Evolutionary conservation across 2,888 invertebrate species (phyloP).

Genomic region (Pseudoips prasinana): DNA sequence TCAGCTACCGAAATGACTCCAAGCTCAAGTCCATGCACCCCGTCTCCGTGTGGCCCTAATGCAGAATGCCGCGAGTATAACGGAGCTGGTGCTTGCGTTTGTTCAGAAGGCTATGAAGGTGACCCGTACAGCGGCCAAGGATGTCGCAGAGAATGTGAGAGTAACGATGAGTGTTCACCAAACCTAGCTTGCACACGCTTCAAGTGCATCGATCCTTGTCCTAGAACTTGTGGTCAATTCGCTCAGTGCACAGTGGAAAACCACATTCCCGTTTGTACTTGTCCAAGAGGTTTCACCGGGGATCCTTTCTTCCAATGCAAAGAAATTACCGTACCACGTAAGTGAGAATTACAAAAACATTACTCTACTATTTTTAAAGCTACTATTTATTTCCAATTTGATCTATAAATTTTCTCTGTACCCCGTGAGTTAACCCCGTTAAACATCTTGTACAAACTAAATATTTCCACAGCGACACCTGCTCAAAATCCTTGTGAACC

Average conservation of each 20-base stretch:
- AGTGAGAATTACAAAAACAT: no score
- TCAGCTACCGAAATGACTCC: constrained; percentile 84
- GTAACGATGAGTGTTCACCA: constrained; percentile 87
- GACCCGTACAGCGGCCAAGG: constrained; percentile 89
- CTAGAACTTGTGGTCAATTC: constrained; percentile 90
- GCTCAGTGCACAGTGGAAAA: constrained; percentile 90
- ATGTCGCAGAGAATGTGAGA: constrained; percentile 90
- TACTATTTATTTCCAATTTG: no score
- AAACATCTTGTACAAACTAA: no score
- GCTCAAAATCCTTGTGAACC: constrained; percentile 88
- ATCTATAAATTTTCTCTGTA: no score
- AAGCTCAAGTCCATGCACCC: constrained; percentile 88
- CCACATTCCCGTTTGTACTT: constrained; percentile 90
- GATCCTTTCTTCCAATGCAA: constrained; percentile 91
- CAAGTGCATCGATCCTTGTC: constrained; percentile 93
- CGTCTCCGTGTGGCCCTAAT: constrained; percentile 93
- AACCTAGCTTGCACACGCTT: constrained; percentile 89
- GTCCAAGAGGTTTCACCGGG: constrained; percentile 88
- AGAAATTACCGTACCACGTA: constrained; percentile 73
- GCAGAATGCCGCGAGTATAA: constrained; percentile 92
- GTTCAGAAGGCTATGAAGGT: constrained; percentile 89
- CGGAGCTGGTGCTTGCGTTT: constrained; percentile 92
- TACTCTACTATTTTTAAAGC: no score
- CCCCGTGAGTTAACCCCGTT: no score
- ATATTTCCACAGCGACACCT: constrained; percentile 60